Evolutionary conservation across 2,797 vertebrate species (phyloP).

Genomic region (Cossypha heuglini): DNA sequence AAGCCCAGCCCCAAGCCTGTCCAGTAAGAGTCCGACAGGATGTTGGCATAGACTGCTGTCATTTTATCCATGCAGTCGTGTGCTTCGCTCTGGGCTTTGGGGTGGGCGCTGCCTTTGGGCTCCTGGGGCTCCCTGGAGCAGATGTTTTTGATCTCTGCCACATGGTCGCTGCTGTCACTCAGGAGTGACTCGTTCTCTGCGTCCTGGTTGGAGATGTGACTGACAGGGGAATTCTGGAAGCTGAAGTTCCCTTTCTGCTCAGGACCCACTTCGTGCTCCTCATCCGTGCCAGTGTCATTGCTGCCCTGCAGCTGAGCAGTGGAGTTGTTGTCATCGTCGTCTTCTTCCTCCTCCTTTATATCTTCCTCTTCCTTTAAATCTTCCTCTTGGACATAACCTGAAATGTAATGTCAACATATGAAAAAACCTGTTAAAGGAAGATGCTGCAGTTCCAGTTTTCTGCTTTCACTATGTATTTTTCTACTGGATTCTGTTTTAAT

Average conservation of each 20-base stretch:
- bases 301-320: conserved; percentile 86
- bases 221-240: conserved; percentile 95
- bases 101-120: conserved; percentile 71
- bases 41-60: conserved; percentile 97
- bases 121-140: conserved; percentile 84
- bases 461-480: not conserved
- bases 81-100: conserved; percentile 85
- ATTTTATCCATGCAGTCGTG: conserved; percentile 95
- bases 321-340: conserved; percentile 84
- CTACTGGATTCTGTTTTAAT: not conserved
- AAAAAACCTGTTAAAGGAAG: not conserved
- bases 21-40: conserved; percentile 98
- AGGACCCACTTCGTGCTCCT: conserved; percentile 86
- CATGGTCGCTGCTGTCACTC: conserved; percentile 91
- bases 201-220: conserved; percentile 93
- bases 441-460: not conserved
- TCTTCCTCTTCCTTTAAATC: conserved; percentile 83
- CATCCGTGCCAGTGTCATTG: conserved; percentile 87
- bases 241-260: conserved; percentile 93
- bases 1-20: conserved; percentile 91
- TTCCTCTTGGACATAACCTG: conserved; percentile 95
- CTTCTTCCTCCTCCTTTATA: conserved; percentile 87
- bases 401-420: conserved; percentile 65
- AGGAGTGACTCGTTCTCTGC: conserved; percentile 90
- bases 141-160: conserved; percentile 89